Evolutionary conservation across 2,113 vertebrate genomes (phyloP).

Genomic region (Sus scrofa): DNA sequence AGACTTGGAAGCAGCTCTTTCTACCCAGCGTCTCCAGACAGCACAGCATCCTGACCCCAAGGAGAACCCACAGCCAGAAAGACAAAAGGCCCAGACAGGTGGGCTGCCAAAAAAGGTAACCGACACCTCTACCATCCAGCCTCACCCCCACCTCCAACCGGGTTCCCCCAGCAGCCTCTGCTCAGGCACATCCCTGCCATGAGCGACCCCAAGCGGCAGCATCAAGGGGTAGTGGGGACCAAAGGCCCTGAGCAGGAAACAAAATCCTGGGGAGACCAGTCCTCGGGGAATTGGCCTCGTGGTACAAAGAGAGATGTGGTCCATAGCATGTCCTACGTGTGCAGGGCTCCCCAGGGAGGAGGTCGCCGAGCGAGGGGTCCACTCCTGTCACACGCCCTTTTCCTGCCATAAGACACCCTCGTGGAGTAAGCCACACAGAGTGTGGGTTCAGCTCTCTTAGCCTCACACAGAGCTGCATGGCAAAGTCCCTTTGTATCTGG

Average conservation of each 20-base stretch:
- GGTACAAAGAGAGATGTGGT: neutral
- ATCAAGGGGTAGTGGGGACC: neutral
- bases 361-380: neutral
- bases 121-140: accelerated
- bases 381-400: neutral
- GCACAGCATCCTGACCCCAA: neutral
- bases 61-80: neutral
- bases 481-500: too few species aligned
- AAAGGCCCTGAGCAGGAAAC: neutral
- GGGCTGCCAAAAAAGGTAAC: neutral
- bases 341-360: neutral
- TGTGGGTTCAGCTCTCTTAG: too few species aligned
- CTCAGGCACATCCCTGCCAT: neutral
- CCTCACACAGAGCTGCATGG: too few species aligned
- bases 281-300: neutral
- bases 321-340: neutral
- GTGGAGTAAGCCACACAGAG: accelerated
- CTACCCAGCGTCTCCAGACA: neutral
- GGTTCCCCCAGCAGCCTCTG: neutral
- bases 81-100: neutral
- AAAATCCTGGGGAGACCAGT: neutral
- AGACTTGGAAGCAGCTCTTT: neutral
- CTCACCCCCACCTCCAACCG: accelerated
- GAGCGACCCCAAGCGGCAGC: accelerated
- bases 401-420: neutral